These are phyloP conservation scores for Selenia dentaria DNA, from an alignment of 2,888 invertebrate species.

Conservation along the genomic window DNA sequence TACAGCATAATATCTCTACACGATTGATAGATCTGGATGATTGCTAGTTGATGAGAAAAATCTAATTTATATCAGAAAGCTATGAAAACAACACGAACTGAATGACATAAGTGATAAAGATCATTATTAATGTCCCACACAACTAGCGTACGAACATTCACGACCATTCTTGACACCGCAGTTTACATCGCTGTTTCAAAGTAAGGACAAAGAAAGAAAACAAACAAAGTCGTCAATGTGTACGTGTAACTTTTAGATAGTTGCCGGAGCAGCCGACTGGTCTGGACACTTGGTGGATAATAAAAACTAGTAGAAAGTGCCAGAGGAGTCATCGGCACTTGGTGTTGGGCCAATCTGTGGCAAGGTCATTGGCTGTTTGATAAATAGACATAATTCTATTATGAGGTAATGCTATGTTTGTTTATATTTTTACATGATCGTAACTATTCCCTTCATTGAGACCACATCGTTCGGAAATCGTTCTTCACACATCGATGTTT, in stretches of 20 bases:
- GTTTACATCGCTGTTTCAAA: conserved; percentile 30
- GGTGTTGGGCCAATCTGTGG: conserved; percentile 73
- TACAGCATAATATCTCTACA: too few species aligned
- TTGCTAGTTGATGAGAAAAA: too few species aligned
- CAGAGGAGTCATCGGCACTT: conserved; percentile 77
- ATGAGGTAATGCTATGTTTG: conserved; percentile 71
- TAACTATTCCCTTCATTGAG: conserved; percentile 1
- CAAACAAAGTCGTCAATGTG: conserved; percentile 45
- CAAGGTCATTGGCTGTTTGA: conserved; percentile 77
- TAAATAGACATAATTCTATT: conserved; percentile 62
- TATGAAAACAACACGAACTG: background rate
- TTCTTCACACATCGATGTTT: conserved; percentile 11
- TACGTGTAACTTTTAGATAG: conserved; percentile 30
- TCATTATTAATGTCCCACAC: conserved; percentile 39
- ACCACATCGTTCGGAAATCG: background rate
- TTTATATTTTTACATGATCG: conserved; percentile 62
- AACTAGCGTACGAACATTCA: conserved; percentile 11
- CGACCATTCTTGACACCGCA: conserved; percentile 7
- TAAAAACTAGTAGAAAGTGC: conserved; percentile 75
- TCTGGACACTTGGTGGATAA: conserved; percentile 37
- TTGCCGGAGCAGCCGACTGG: conserved; percentile 20
- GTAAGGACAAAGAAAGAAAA: conserved; percentile 14
- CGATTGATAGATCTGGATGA: too few species aligned
- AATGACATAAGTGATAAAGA: conserved; percentile 44
- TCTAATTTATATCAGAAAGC: too few species aligned